Evolutionary conservation across 2,888 invertebrate genomes (phyloP), one percentile per base, ranked within the genome.

Genomic region (Ormyrus thymus): DNA sequence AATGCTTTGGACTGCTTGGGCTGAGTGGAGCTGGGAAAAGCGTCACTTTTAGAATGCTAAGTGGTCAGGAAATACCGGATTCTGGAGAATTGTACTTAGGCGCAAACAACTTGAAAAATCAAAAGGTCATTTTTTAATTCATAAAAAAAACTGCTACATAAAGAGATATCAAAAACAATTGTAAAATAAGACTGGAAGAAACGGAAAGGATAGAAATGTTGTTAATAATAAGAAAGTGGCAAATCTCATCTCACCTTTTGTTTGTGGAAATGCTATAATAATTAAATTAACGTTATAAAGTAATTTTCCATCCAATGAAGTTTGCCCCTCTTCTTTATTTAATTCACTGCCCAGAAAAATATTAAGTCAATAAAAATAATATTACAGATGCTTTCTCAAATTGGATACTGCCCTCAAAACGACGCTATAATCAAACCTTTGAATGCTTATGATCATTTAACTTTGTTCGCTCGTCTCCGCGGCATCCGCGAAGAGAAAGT

Each of bases 321-420:
- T 4, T 29, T 29, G 29, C 3, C 29, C 4, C 29, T 29, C 4
- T 29, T 3, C 4, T 29, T 29, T 29, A 29, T 4, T 29, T 29
- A 3, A 29, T 29, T 0, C 4, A 29, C 29, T 29, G 29, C 3
- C 29, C 2, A 29, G 29, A 2, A 29, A 29, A 29, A 29, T 29
- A 29, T 29, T 3, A 29, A 29, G 29, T 29, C 29, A 29, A 29
- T 29, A 4, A 29, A 29, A 29, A 48, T 29, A 29, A 29, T 29
- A 29, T 29, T 87, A 13, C 90, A 95, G 94, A 96, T 95, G 87
- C 91, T 95, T 72, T 92, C 92, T 73, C 91, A 93, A 79, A 93
- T 97, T 86, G 97, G 97, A 50, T 98, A 98, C 90, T 98, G 98
- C 89, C 97, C 98, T 0, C 98, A 98, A 91, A 94, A 94, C 88